These are phyloP conservation scores for Eilema sororculum DNA, from an alignment of 2,888 invertebrate genomes.

Conservation along the genomic window DNA sequence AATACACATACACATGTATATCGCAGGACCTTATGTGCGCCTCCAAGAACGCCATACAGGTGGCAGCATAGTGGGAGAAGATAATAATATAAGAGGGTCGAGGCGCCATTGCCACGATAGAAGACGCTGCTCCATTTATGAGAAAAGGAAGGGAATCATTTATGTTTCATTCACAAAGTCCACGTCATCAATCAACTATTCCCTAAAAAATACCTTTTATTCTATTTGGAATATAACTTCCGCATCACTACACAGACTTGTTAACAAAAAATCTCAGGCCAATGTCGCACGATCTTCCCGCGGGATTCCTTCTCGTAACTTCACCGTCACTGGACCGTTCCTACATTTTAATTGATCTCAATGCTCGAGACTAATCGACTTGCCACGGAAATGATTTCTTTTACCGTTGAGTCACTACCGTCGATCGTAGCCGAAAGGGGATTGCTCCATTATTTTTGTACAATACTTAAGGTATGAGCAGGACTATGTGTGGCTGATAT, in stretches of 20 bases:
- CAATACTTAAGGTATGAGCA: background rate
- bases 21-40: too few relatives aligned
- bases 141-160: conserved; percentile 7
- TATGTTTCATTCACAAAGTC: conserved; percentile 17
- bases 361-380: conserved; percentile 83
- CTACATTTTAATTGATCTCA: conserved; percentile 82
- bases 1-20: too few relatives aligned
- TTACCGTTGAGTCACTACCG: conserved; percentile 67
- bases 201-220: conserved; percentile 23
- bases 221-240: conserved; percentile 46
- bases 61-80: too few relatives aligned
- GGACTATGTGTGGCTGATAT: too few relatives aligned
- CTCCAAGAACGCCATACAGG: too few relatives aligned
- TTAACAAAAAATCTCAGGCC: conserved; percentile 55
- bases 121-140: conserved; percentile 20
- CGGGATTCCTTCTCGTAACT: conserved; percentile 82
- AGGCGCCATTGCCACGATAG: too few relatives aligned
- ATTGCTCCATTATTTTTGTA: conserved; percentile 34
- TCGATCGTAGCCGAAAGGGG: conserved; percentile 45
- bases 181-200: conserved; percentile 49
- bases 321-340: conserved; percentile 66
- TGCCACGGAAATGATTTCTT: conserved; percentile 77
- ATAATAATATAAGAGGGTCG: too few relatives aligned
- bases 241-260: conserved; percentile 46
- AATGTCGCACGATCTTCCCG: conserved; percentile 72